These are phyloP conservation scores for Chlamydotis undulata DNA, from an alignment of 2,113 vertebrate species.

Conservation along the genomic window DNA sequence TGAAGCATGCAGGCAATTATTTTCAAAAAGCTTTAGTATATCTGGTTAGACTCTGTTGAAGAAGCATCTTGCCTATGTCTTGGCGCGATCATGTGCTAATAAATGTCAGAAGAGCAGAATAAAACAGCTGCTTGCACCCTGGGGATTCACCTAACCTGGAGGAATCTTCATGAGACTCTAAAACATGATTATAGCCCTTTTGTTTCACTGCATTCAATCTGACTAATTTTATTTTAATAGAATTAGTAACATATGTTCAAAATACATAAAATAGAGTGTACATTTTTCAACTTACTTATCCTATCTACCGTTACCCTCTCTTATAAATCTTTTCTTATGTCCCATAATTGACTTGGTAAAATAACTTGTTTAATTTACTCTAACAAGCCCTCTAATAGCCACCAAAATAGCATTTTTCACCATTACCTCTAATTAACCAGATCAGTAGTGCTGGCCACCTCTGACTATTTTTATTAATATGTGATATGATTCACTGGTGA, in stretches of 20 bases:
- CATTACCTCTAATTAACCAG: neutral
- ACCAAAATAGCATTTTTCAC: neutral
- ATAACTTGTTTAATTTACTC: neutral
- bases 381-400: neutral
- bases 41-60: slow-evolving; percentile 18
- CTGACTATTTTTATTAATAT: neutral
- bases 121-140: neutral
- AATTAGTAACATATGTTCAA: neutral
- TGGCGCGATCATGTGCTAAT: slow-evolving; percentile 2
- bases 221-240: neutral
- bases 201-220: neutral
- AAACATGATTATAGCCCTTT: neutral
- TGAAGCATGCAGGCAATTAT: neutral
- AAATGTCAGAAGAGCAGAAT: slow-evolving; percentile 17
- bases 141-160: neutral
- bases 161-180: neutral
- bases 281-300: neutral
- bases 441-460: neutral
- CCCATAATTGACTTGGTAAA: neutral
- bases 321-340: neutral
- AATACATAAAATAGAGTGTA: neutral
- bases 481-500: neutral
- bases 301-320: neutral
- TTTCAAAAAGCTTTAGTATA: slow-evolving; percentile 11
- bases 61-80: slow-evolving; percentile 1